Percentiles rank a stretch among this genome's conserved stretches.
These are phyloP conservation scores for Incurvaria masculella DNA, from an alignment of 2,888 invertebrate genomes.

Conservation along the genomic window DNA sequence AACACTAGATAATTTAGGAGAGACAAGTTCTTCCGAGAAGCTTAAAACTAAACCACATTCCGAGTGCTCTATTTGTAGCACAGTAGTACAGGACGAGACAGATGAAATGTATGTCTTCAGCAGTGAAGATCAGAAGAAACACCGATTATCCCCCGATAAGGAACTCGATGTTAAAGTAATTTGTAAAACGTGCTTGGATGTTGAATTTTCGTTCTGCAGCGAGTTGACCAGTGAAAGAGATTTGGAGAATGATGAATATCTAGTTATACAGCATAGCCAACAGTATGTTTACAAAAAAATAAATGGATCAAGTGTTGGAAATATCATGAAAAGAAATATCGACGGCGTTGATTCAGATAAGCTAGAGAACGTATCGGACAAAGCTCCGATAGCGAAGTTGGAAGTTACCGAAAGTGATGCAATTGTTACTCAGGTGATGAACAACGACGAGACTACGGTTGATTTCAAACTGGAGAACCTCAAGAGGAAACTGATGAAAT, in stretches of 20 bases:
- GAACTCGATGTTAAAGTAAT: constrained; percentile 38
- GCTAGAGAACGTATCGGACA: too few relatives aligned
- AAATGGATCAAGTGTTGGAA: too few relatives aligned
- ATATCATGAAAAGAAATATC: too few relatives aligned
- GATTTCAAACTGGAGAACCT: constrained; percentile 26
- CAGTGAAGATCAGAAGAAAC: constrained; percentile 43
- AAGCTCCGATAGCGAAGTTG: too few relatives aligned
- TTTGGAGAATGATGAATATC: constrained; percentile 36
- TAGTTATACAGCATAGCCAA: constrained; percentile 45
- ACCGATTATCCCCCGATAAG: constrained; percentile 36
- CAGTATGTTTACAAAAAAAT: constrained; percentile 41
- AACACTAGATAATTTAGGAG: not conserved
- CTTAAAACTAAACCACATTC: constrained; percentile 29
- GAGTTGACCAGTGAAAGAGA: constrained; percentile 39
- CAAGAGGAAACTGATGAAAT: constrained; percentile 33
- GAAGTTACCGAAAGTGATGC: constrained; percentile 17
- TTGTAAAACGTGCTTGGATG: constrained; percentile 35
- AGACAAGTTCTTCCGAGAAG: constrained; percentile 7
- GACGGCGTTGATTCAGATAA: too few relatives aligned
- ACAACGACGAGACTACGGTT: constrained; percentile 21
- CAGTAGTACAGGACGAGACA: constrained; percentile 28
- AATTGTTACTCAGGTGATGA: constrained; percentile 33
- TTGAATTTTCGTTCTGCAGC: constrained; percentile 34
- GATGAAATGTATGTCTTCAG: constrained; percentile 45
- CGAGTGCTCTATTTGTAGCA: constrained; percentile 40